Evolutionary conservation across 2,888 invertebrate species (phyloP), one percentile per base, ranked within the genome.

Genomic region (Encarsia formosa): DNA sequence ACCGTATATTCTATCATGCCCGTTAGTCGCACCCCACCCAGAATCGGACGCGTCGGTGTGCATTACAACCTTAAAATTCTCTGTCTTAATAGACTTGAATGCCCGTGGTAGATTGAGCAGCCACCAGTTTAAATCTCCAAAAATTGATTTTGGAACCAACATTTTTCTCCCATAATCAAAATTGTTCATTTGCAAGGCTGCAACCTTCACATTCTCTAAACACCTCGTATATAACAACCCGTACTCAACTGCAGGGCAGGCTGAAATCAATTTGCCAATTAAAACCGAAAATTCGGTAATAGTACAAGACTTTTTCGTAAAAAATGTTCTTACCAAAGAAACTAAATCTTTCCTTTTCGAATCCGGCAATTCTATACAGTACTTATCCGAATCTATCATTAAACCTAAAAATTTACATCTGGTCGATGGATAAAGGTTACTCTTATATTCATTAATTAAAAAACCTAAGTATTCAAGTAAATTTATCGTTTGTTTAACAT

Each of bases 351-450:
- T 16, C 24, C 15, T 15, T 13, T 54, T 52, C 24, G 54, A 18
- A 1, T 39, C n/a, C 11, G 52, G 41, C 16, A 52, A 23, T 26
- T 42, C 34, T 3, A 57, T 39, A 4, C 20, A 11, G 20, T 48
- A 43, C 18, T 44, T 41, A 16, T n/a, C 5, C 4, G 47, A 38
- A 39, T 57, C 34, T 11, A 57, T 48, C 15, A 48, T 34, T 16
- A 57, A 42, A 4, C 54, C 56, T 23, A 54, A 32, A 32, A 43
- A 57, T 46, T 41, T 41, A 38, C 51, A 45, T 38, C 23, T 34
- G 37, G 29, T 26, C 4, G 23, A 24, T 9, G 54, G 53, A 8
- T 29, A 46, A 1, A 42, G 26, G 4, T 9, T 19, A 29, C 45
- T 41, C 40, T 57, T 54, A 18, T 32, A 42, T 4, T 34, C 20